These are phyloP conservation scores for Scaptodrosophila latifasciaeformis DNA, from an alignment of 2,888 invertebrate species.

Conservation along the genomic window DNA sequence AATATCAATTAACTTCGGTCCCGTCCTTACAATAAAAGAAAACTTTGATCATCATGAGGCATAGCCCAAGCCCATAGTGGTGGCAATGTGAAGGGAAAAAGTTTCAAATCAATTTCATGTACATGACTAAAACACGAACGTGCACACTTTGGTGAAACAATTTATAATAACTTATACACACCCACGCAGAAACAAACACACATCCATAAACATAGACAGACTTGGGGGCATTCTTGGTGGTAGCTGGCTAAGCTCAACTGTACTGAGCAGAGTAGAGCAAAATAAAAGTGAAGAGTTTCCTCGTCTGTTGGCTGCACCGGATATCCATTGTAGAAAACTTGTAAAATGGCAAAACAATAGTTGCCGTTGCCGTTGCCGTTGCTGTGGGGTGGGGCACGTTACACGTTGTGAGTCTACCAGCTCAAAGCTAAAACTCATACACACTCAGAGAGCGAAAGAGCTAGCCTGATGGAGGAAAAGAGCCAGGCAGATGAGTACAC, in stretches of 20 bases:
- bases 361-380: too few species aligned
- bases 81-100: constrained; percentile 24
- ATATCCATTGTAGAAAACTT: constrained; percentile 66
- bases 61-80: neutral
- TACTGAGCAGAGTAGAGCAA: neutral
- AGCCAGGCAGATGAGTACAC: too few species aligned
- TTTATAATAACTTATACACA: constrained; percentile 40
- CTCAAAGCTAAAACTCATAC: too few species aligned
- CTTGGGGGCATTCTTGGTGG: constrained; percentile 17
- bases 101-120: constrained; percentile 61
- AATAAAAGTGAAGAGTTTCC: neutral
- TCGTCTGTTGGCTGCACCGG: constrained; percentile 38
- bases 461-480: too few species aligned
- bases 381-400: too few species aligned
- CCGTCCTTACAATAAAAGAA: constrained; percentile 10
- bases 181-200: constrained; percentile 16
- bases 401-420: neutral
- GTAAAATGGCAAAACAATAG: constrained; percentile 63
- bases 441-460: neutral
- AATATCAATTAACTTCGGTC: constrained; percentile 60
- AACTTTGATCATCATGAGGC: constrained; percentile 32
- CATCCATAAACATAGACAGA: constrained; percentile 11
- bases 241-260: constrained; percentile 21
- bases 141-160: constrained; percentile 51
- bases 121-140: constrained; percentile 65